phyloP scores from a whole-genome alignment of 1,140 invertebrate genomes.

The Lepidurus apus region DNA sequence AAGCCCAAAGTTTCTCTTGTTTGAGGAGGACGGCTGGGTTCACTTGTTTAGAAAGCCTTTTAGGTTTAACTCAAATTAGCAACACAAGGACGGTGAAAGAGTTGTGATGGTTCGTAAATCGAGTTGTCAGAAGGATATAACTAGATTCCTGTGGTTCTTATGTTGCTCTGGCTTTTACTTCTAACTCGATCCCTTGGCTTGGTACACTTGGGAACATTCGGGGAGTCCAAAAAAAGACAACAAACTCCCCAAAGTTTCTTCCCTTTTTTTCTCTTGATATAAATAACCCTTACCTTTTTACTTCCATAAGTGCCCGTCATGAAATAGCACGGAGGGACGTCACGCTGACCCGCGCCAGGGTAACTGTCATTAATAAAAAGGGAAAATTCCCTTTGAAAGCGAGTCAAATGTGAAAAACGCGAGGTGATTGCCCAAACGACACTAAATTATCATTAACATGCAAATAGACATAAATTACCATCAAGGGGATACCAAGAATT shows the following conservation, averaged over 20 bases:
- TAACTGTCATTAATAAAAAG: constrained; percentile 4
- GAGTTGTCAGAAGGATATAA: not conserved
- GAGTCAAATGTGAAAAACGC: constrained; percentile 12
- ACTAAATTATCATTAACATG: constrained; percentile 22
- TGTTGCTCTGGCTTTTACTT: not conserved
- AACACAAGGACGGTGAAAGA: not conserved
- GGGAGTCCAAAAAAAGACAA: not conserved
- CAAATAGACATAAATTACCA: constrained; percentile 22
- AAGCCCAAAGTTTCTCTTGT: too few species aligned
- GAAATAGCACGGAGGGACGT: not conserved
- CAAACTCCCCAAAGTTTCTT: not conserved
- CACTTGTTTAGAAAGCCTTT: too few species aligned
- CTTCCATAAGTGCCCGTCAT: not conserved
- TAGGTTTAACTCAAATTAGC: too few species aligned
- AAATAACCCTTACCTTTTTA: constrained; percentile 15
- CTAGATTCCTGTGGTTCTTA: not conserved
- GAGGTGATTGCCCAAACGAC: not conserved
- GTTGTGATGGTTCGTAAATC: constrained; percentile 15
- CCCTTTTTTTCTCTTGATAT: not conserved
- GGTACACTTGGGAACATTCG: not conserved
- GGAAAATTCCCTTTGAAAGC: not conserved
- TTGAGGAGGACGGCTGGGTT: too few species aligned
- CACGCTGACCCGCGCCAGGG: not conserved
- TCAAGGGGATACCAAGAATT: not conserved
- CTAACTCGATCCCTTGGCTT: not conserved